Conservation (phyloP, 2,888 invertebrate genomes). For the Lomographa bimaculata region DNA sequence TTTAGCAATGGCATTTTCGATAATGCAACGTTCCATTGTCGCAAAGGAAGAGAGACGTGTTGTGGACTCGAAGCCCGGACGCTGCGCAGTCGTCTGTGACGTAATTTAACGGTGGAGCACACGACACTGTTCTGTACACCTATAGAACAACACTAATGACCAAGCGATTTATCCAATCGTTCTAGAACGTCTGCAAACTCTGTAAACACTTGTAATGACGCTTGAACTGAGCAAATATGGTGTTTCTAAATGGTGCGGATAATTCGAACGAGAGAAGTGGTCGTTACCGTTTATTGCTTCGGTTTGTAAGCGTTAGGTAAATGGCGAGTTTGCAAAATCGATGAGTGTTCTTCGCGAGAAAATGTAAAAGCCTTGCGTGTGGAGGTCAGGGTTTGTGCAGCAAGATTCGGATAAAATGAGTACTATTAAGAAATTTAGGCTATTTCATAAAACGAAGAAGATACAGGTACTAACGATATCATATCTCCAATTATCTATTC, state of each 20-base stretch:
- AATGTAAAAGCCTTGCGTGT: too few species aligned
- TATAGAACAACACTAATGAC: slow-evolving; percentile 38
- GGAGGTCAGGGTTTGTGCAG: too few species aligned
- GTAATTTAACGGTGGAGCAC: slow-evolving; percentile 65
- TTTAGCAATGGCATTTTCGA: slow-evolving; percentile 47
- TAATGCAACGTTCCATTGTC: slow-evolving; percentile 57
- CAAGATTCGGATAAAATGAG: too few species aligned
- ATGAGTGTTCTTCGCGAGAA: slow-evolving; percentile 4
- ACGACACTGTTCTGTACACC: slow-evolving; percentile 52
- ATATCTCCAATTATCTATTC: too few species aligned
- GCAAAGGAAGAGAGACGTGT: slow-evolving; percentile 55
- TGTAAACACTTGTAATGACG: slow-evolving; percentile 23
- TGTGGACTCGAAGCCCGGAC: slow-evolving; percentile 50
- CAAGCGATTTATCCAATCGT: slow-evolving; percentile 36
- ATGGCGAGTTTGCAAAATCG: slow-evolving; percentile 15
- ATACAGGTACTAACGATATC: too few species aligned
- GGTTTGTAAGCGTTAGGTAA: slow-evolving; percentile 11
- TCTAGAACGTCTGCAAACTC: slow-evolving; percentile 27
- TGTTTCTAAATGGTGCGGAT: slow-evolving; percentile 22
- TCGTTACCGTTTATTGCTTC: slow-evolving; percentile 17
- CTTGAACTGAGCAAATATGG: slow-evolving; percentile 18
- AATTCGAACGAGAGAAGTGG: slow-evolving; percentile 22
- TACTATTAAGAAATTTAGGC: too few species aligned
- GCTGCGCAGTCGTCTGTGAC: slow-evolving; percentile 54
- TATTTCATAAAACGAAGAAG: too few species aligned